Percentiles rank a stretch among this genome's conserved stretches.
These are phyloP conservation scores for Brachionichthys hirsutus DNA, from an alignment of 2,113 vertebrate genomes.

Conservation along the genomic window DNA sequence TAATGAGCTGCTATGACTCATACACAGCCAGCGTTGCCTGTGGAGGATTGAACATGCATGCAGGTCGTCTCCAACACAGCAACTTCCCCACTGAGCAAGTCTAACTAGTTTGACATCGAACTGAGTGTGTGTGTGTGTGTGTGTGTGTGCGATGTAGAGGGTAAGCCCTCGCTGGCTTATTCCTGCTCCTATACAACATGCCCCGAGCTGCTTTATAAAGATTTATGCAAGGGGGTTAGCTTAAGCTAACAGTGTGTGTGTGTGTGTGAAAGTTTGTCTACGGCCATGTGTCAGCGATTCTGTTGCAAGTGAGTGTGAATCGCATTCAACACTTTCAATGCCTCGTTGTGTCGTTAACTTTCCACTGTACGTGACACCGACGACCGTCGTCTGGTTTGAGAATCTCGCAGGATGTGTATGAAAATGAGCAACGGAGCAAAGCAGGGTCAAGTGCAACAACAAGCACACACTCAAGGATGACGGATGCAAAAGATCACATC, in stretches of 20 bases:
- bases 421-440: constrained; percentile 15
- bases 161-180: constrained; percentile 58
- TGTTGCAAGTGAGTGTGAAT: constrained; percentile 23
- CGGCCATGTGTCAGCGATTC: constrained; percentile 22
- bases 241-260: constrained; percentile 49
- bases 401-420: constrained; percentile 11
- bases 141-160: constrained; percentile 32
- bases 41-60: constrained; percentile 16
- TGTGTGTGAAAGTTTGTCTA: constrained; percentile 26
- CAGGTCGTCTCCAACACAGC: constrained; percentile 14
- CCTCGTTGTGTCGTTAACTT: constrained; percentile 29
- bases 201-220: constrained; percentile 69
- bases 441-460: constrained; percentile 19
- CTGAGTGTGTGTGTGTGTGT: constrained; percentile 1
- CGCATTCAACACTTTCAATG: constrained; percentile 6
- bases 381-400: constrained; percentile 15
- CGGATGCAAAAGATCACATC: constrained; percentile 20
- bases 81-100: constrained; percentile 6
- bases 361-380: constrained; percentile 23
- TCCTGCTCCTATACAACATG: constrained; percentile 58
- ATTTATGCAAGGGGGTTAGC: constrained; percentile 67
- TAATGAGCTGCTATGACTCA: not conserved
- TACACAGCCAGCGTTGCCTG: not conserved
- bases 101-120: constrained; percentile 28
- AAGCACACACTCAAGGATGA: constrained; percentile 5